A percentile compares a stretch with the other conserved stretches of the same genome.
These are phyloP conservation scores for Aphidius colemani DNA, from an alignment of 2,888 invertebrate genomes.

Conservation along the genomic window DNA sequence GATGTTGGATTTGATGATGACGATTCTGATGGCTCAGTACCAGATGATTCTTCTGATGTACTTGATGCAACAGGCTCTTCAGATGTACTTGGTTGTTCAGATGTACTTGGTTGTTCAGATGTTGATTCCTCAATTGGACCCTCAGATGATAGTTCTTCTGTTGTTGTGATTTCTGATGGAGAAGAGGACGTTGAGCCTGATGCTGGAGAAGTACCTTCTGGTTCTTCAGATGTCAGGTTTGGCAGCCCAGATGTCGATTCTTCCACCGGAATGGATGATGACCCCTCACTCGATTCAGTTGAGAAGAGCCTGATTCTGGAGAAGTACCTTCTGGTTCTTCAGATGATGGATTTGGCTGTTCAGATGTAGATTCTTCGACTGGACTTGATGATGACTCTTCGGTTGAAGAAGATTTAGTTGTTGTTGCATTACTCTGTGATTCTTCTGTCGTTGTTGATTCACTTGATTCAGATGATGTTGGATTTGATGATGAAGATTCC, in stretches of 20 bases:
- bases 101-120: background rate
- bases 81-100: background rate
- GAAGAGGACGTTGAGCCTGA: background rate
- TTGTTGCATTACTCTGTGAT: background rate
- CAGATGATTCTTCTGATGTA: background rate
- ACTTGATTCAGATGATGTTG: background rate
- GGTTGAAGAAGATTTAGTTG: background rate
- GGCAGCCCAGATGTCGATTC: background rate
- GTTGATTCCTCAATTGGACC: background rate
- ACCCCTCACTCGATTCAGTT: background rate
- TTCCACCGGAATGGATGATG: background rate
- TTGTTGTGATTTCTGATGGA: background rate
- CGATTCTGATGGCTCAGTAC: background rate
- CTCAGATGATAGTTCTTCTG: background rate
- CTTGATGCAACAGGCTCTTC: background rate
- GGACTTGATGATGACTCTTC: background rate
- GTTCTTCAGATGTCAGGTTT: background rate
- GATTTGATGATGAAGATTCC: background rate
- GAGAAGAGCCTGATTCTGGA: background rate
- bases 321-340: background rate
- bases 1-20: background rate
- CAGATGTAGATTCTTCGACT: background rate
- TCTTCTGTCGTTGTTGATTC: background rate
- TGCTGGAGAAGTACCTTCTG: background rate
- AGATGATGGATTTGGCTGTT: background rate